phyloP scores from a whole-genome alignment of 2,113 vertebrate genomes.

The Scatophagus argus region DNA sequence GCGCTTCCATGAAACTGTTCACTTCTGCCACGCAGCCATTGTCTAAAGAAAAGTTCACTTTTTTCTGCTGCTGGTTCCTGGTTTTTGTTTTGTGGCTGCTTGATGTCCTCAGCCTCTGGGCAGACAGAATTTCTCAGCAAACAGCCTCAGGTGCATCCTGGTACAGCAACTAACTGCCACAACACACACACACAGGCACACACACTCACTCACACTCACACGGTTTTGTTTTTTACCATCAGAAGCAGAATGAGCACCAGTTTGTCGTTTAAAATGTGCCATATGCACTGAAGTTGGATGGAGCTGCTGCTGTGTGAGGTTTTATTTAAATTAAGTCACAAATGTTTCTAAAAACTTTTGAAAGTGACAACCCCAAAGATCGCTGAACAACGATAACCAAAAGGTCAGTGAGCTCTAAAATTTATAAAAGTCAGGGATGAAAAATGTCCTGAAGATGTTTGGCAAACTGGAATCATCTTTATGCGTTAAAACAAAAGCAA shows the following conservation, averaged over 20 bases:
- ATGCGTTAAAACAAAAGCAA: not conserved
- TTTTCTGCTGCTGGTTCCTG: constrained; percentile 69
- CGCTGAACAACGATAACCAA: not conserved
- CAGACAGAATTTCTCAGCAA: constrained; percentile 52
- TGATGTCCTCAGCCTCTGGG: constrained; percentile 31
- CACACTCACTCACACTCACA: constrained; percentile 11
- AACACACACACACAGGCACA: constrained; percentile 8
- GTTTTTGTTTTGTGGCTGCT: constrained; percentile 46
- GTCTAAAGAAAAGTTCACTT: constrained; percentile 69
- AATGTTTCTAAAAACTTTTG: not conserved
- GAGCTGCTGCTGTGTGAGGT: not conserved
- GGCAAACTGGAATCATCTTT: not conserved
- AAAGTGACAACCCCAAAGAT: not conserved
- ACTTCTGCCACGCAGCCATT: constrained; percentile 57
- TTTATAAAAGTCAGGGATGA: not conserved
- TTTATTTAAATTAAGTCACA: not conserved
- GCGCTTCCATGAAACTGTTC: constrained; percentile 22
- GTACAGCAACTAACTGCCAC: constrained; percentile 64
- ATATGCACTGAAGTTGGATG: not conserved
- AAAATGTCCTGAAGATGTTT: not conserved
- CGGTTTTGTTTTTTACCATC: not conserved
- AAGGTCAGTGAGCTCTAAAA: not conserved
- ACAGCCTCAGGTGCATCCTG: constrained; percentile 69
- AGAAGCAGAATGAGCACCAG: not conserved
- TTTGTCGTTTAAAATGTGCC: not conserved